Conservation (phyloP, 1,140 invertebrate genomes). For the Calephelis nemesis region DNA sequence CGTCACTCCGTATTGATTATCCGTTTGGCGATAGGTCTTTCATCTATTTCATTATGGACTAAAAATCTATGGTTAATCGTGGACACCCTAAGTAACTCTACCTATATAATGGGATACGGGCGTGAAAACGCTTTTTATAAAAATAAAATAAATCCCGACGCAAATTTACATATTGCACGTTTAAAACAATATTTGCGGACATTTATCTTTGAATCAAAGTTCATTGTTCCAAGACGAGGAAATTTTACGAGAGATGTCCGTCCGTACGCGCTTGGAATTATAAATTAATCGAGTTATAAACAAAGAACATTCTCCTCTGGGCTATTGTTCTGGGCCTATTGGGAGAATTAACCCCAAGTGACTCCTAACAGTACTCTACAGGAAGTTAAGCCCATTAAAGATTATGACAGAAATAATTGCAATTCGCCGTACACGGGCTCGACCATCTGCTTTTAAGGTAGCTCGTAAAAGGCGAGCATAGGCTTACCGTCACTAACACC, state of each 20-base stretch:
- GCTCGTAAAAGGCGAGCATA: too few species aligned
- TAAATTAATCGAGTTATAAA: constrained; percentile 69
- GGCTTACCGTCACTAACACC: too few species aligned
- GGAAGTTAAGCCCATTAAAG: neutral
- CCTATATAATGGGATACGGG: too few species aligned
- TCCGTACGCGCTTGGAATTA: constrained; percentile 61
- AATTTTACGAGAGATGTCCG: constrained; percentile 70
- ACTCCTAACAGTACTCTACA: constrained; percentile 56
- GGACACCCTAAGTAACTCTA: too few species aligned
- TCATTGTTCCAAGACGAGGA: constrained; percentile 62
- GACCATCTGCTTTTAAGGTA: too few species aligned
- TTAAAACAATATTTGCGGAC: constrained; percentile 1
- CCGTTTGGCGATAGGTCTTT: too few species aligned
- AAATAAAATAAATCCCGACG: neutral
- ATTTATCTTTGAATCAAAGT: constrained; percentile 30
- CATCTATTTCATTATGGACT: too few species aligned
- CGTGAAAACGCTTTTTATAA: too few species aligned
- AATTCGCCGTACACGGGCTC: too few species aligned
- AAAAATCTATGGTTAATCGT: too few species aligned
- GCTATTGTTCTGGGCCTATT: constrained; percentile 58
- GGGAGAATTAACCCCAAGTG: constrained; percentile 63
- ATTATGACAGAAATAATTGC: too few species aligned
- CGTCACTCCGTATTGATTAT: too few species aligned
- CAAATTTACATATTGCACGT: constrained; percentile 16
- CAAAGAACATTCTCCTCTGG: constrained; percentile 61